Evolutionary conservation across 2,113 vertebrate genomes (phyloP).

Genomic region (Engystomops pustulosus): DNA sequence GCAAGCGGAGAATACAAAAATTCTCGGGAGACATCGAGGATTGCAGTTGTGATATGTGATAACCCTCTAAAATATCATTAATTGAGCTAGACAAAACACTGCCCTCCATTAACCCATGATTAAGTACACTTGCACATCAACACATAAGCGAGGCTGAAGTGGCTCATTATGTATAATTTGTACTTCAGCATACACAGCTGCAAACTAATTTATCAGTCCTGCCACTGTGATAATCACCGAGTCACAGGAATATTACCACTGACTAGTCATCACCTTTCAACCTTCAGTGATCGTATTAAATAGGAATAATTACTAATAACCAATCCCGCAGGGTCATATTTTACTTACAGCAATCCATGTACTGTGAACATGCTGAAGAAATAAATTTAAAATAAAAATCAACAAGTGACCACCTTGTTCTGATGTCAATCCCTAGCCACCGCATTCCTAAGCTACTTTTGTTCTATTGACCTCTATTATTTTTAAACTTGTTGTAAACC

Average conservation of each 20-base stretch:
- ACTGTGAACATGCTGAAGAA: not conserved
- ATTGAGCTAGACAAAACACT: slow-evolving; percentile 43
- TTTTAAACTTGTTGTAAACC: no score
- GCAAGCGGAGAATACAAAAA: not conserved
- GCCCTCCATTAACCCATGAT: slow-evolving; percentile 43
- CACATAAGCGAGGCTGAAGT: slow-evolving; percentile 30
- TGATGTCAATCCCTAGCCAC: not conserved
- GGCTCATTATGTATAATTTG: slow-evolving; percentile 47
- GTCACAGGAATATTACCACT: not conserved
- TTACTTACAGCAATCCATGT: not conserved
- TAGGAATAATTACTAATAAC: slow-evolving; percentile 30
- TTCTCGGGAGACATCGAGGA: not conserved
- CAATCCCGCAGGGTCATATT: slow-evolving; percentile 8
- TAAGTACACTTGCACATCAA: slow-evolving; percentile 33
- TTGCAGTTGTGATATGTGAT: slow-evolving; percentile 26
- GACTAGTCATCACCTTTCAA: slow-evolving; percentile 21
- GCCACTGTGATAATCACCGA: slow-evolving; percentile 38
- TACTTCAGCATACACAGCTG: slow-evolving; percentile 35
- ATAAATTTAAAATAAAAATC: not conserved
- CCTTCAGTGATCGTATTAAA: slow-evolving; percentile 15
- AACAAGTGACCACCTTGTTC: no score
- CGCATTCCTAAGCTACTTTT: no score
- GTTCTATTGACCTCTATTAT: no score
- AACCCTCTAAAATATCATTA: slow-evolving; percentile 36
- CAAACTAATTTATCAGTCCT: slow-evolving; percentile 45